These are phyloP conservation scores for Eulemur macaco DNA, from an alignment of 2,113 vertebrate species.

Conservation along the genomic window DNA sequence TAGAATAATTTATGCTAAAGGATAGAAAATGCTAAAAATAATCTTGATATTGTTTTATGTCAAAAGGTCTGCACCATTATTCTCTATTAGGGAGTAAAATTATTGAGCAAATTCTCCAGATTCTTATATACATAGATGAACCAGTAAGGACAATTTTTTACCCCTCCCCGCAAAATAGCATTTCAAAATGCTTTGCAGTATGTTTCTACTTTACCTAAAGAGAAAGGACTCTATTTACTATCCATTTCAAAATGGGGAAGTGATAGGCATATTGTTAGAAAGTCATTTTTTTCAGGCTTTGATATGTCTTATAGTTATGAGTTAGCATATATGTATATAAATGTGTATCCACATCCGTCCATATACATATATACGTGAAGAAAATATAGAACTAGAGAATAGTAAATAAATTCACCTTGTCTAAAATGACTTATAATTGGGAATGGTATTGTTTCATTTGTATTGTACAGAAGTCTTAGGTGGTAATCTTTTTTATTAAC, in stretches of 20 bases:
- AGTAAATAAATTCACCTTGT: neutral
- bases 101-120: neutral
- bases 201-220: neutral
- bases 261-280: neutral
- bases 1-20: conserved; percentile 21
- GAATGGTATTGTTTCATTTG: conserved; percentile 29
- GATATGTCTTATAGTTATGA: neutral
- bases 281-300: neutral
- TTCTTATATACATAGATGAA: neutral
- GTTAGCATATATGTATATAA: neutral
- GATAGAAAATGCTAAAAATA: neutral
- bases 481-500: conserved; percentile 28
- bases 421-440: neutral
- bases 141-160: neutral
- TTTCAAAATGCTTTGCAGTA: neutral
- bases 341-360: neutral
- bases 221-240: neutral
- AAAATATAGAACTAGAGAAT: conserved; percentile 25
- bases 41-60: conserved; percentile 42
- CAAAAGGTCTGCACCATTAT: neutral
- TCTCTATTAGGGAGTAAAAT: neutral
- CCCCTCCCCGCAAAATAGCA: neutral
- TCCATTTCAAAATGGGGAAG: neutral
- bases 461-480: neutral
- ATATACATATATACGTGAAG: neutral